Percentiles rank a stretch among this genome's conserved stretches.
These are phyloP conservation scores for Xestia c-nigrum DNA, from an alignment of 2,888 invertebrate species.

Conservation along the genomic window DNA sequence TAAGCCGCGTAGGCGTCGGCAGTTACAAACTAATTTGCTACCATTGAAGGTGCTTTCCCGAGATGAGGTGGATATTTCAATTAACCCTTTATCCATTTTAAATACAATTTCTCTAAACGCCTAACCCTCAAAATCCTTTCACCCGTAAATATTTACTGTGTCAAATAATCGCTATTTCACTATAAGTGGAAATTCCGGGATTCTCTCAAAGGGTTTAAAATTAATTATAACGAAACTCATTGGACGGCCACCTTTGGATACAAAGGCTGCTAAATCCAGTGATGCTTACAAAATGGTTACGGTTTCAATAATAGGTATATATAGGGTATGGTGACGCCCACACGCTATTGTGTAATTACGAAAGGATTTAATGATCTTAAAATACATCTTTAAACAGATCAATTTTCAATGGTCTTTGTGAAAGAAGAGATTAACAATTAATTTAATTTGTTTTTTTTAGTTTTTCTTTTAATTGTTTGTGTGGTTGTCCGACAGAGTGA, in stretches of 20 bases:
- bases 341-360: constrained; percentile 66
- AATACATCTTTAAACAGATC: too few relatives aligned
- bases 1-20: neutral
- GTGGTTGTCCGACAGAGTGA: too few relatives aligned
- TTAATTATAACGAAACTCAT: constrained; percentile 62
- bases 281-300: constrained; percentile 75
- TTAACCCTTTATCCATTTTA: constrained; percentile 33
- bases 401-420: too few relatives aligned
- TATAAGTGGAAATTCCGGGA: constrained; percentile 46
- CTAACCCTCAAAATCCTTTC: constrained; percentile 30
- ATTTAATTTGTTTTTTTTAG: too few relatives aligned
- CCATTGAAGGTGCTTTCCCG: neutral
- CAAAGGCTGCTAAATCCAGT: constrained; percentile 70
- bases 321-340: constrained; percentile 66
- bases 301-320: constrained; percentile 71
- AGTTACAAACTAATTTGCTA: constrained; percentile 1
- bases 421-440: too few relatives aligned
- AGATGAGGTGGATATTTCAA: constrained; percentile 29
- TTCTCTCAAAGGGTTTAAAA: constrained; percentile 56
- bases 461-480: too few relatives aligned
- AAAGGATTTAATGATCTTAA: constrained; percentile 69
- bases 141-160: constrained; percentile 54
- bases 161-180: constrained; percentile 43
- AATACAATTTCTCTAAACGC: constrained; percentile 43
- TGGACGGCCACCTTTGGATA: constrained; percentile 48